Conservation (phyloP, 2,888 invertebrate genomes). For the Megamerina dolium region DNA sequence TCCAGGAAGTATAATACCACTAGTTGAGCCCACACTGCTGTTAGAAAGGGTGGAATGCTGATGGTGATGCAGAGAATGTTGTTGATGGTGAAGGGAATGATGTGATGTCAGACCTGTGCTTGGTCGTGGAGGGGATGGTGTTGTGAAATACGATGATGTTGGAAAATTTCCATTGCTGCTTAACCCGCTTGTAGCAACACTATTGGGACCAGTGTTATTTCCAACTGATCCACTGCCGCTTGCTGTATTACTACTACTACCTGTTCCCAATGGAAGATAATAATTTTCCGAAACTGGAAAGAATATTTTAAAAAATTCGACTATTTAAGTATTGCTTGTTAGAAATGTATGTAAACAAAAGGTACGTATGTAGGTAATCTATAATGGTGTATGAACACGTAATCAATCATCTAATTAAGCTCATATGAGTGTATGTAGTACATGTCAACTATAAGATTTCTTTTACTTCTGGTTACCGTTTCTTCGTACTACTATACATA, state of each 20-base stretch:
- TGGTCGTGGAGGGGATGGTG: slow-evolving; percentile 44
- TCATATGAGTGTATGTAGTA: too few species aligned
- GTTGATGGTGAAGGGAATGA: slow-evolving; percentile 49
- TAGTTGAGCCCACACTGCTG: slow-evolving; percentile 23
- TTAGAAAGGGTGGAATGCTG: slow-evolving; percentile 30
- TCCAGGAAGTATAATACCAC: slow-evolving; percentile 21
- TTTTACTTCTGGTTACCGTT: too few species aligned
- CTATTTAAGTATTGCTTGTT: too few species aligned
- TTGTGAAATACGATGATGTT: slow-evolving; percentile 46
- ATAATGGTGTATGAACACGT: too few species aligned
- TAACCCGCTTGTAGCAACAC: slow-evolving; percentile 16
- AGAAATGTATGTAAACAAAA: not conserved
- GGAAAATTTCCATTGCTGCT: slow-evolving; percentile 29
- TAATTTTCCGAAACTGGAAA: slow-evolving; percentile 60
- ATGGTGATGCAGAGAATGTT: slow-evolving; percentile 41
- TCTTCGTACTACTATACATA: too few species aligned
- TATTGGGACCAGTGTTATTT: slow-evolving; percentile 25
- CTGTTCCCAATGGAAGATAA: slow-evolving; percentile 39
- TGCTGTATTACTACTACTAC: slow-evolving; percentile 30
- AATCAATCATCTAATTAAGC: too few species aligned
- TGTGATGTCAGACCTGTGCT: slow-evolving; percentile 33
- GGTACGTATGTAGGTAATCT: too few species aligned
- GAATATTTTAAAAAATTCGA: too few species aligned
- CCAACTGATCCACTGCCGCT: slow-evolving; percentile 26
- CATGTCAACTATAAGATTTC: too few species aligned